Evolutionary conservation across 2,113 vertebrate species (phyloP).

Genomic region (Antennarius striatus): DNA sequence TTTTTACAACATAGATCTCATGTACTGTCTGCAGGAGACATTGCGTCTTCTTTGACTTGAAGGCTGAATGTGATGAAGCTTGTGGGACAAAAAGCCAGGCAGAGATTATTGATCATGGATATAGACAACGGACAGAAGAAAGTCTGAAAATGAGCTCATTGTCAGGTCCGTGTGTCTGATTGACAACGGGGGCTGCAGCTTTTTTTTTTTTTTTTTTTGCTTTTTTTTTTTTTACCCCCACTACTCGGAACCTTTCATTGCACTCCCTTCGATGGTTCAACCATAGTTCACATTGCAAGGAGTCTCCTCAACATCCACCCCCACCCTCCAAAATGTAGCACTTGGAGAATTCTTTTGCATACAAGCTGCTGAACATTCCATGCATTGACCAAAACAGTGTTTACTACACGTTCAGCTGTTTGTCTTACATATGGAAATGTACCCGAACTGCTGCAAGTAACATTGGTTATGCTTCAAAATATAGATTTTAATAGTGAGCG

Average conservation of each 20-base stretch:
- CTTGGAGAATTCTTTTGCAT: constrained; percentile 35
- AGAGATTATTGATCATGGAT: constrained; percentile 27
- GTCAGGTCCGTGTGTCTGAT: constrained; percentile 49
- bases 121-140: constrained; percentile 32
- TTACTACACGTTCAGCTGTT: constrained; percentile 20
- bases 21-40: constrained; percentile 28
- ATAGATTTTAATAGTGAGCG: constrained; percentile 2
- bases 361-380: constrained; percentile 37
- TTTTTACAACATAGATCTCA: constrained; percentile 28
- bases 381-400: constrained; percentile 18
- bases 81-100: constrained; percentile 6
- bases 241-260: constrained; percentile 59
- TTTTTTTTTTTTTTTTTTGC: constrained; percentile 27
- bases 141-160: constrained; percentile 34
- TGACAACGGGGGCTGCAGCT: constrained; percentile 39
- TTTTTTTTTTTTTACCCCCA: constrained; percentile 43
- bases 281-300: constrained; percentile 64
- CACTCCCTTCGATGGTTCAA: constrained; percentile 64
- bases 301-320: constrained; percentile 14
- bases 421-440: constrained; percentile 22
- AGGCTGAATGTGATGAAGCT: constrained; percentile 38
- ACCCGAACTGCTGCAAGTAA: constrained; percentile 19
- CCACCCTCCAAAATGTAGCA: background rate
- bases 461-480: constrained; percentile 14
- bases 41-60: constrained; percentile 13